Evolutionary conservation across 1,140 invertebrate genomes (phyloP).

Genomic region (Drosophila mayri): DNA sequence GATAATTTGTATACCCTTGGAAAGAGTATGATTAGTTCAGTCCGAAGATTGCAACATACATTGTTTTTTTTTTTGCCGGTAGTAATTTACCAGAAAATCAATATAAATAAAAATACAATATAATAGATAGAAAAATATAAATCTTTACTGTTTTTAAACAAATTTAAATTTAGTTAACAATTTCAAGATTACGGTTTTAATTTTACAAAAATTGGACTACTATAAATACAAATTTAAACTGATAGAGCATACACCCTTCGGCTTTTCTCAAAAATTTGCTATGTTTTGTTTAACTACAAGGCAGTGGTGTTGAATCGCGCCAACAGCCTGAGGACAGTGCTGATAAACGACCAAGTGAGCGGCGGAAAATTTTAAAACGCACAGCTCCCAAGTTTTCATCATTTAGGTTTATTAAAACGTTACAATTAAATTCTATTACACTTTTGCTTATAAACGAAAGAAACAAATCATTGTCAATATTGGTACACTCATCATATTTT

Average conservation of each 20-base stretch:
- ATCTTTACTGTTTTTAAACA: too few species aligned
- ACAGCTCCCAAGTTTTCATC: slow-evolving; percentile 32
- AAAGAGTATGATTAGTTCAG: not conserved
- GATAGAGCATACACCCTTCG: not conserved
- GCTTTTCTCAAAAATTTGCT: too few species aligned
- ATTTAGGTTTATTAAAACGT: slow-evolving; percentile 80
- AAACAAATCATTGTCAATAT: slow-evolving; percentile 82
- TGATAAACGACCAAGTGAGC: slow-evolving; percentile 9
- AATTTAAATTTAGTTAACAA: not conserved
- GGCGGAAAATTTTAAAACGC: slow-evolving; percentile 24
- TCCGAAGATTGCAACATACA: not conserved
- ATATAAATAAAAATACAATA: too few species aligned
- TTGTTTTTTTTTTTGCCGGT: not conserved
- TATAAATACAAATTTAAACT: not conserved
- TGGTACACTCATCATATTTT: slow-evolving; percentile 82
- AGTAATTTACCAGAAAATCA: not conserved
- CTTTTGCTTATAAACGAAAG: slow-evolving; percentile 83
- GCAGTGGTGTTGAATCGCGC: not conserved
- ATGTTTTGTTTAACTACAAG: not conserved
- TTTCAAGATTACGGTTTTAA: not conserved
- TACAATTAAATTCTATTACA: slow-evolving; percentile 83
- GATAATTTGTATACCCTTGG: slow-evolving; percentile 18
- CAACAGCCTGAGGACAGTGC: slow-evolving; percentile 2
- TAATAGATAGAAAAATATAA: too few species aligned
- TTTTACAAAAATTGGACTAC: not conserved